These are phyloP conservation scores for Cataglyphis livida DNA, from an alignment of 2,888 invertebrate genomes.

Conservation along the genomic window DNA sequence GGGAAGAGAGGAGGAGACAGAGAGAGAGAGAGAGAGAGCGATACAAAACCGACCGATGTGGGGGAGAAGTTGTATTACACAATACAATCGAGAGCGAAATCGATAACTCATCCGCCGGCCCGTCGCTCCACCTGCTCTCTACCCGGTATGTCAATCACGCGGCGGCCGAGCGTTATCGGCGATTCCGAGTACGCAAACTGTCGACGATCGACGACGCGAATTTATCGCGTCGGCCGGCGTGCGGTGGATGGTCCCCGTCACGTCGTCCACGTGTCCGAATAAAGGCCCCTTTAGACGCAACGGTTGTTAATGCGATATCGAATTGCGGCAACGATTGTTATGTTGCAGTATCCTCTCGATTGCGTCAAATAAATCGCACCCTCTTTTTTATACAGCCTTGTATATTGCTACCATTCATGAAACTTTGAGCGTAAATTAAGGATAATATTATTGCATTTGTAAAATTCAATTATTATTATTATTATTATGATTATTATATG, in stretches of 20 bases:
- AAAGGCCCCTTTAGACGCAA: conserved; percentile 42
- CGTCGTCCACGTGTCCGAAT: conserved; percentile 50
- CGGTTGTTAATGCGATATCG: conserved; percentile 42
- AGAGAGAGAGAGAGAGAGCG: too few relatives aligned
- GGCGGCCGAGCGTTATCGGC: conserved; percentile 57
- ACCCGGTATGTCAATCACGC: conserved; percentile 68
- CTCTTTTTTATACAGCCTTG: background rate
- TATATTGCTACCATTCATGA: background rate
- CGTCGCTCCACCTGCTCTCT: conserved; percentile 46
- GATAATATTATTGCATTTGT: background rate
- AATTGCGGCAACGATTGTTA: conserved; percentile 37
- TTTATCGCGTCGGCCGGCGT: conserved; percentile 24
- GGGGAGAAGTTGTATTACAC: conserved; percentile 58
- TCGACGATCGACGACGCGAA: conserved; percentile 61
- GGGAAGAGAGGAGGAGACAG: background rate
- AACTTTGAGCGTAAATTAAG: background rate
- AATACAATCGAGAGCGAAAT: conserved; percentile 74
- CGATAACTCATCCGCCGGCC: conserved; percentile 72
- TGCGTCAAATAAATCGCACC: conserved; percentile 12
- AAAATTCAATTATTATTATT: background rate
- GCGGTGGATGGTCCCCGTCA: conserved; percentile 17
- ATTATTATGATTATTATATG: too few relatives aligned
- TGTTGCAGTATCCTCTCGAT: background rate
- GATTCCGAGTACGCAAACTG: conserved; percentile 63
- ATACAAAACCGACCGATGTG: conserved; percentile 20